Evolutionary conservation across 2,888 invertebrate genomes (phyloP).

Genomic region (Eumerus sabulonum): DNA sequence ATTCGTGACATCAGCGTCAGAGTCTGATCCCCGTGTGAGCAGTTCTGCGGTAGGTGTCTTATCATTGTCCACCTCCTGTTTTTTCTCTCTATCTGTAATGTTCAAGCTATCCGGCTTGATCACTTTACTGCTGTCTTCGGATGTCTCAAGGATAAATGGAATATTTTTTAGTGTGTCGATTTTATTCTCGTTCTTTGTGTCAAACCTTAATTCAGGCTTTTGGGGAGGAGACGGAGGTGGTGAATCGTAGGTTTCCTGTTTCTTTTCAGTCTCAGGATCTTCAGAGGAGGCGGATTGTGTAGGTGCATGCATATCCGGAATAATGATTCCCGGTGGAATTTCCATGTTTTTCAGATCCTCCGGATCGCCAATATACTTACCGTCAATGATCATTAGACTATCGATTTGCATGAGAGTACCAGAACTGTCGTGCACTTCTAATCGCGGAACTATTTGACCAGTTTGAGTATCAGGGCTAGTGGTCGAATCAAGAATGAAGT

Average conservation of each 20-base stretch:
- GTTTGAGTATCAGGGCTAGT: constrained; percentile 79
- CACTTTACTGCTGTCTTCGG: constrained; percentile 71
- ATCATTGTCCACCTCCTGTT: constrained; percentile 74
- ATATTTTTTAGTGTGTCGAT: constrained; percentile 78
- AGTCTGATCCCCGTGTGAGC: constrained; percentile 81
- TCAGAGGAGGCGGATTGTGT: constrained; percentile 61
- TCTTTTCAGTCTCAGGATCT: constrained; percentile 51
- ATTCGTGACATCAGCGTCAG: constrained; percentile 85
- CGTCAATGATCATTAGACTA: constrained; percentile 81
- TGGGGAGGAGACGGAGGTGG: constrained; percentile 73
- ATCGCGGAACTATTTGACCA: constrained; percentile 81
- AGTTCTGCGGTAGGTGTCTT: constrained; percentile 77
- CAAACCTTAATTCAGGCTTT: constrained; percentile 75
- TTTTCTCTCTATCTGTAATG: constrained; percentile 49
- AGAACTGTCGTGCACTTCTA: constrained; percentile 86
- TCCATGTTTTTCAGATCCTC: constrained; percentile 78
- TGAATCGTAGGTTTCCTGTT: constrained; percentile 23
- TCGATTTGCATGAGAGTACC: constrained; percentile 84
- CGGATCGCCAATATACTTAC: constrained; percentile 78
- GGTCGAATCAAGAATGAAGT: constrained; percentile 78
- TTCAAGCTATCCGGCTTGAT: constrained; percentile 75
- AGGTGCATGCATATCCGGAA: constrained; percentile 71
- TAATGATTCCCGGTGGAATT: constrained; percentile 77
- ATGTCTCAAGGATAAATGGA: constrained; percentile 76
- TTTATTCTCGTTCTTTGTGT: constrained; percentile 78